Base-by-base conservation (phyloP, 1,140 invertebrate species). In the Whitmania pigra region DNA sequence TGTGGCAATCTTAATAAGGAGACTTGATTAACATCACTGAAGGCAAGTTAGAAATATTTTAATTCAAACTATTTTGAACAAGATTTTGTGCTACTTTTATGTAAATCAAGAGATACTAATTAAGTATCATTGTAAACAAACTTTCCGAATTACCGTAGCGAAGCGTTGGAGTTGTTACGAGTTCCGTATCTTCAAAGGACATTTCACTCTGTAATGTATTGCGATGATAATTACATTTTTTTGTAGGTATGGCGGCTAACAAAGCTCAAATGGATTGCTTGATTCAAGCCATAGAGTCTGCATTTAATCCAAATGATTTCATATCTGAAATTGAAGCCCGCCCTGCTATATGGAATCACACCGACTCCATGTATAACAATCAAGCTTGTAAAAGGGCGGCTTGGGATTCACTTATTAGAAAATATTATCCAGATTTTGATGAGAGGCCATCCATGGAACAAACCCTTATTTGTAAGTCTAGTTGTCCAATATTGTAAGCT, bases 231-330 rank as follows among this genome's bases (percentile, higher is more conserved):
- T 49, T 49, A 17, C 15, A 49, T 49, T 49, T 49, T 49, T 17
- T 49, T 49, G 43, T 49, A 49, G 43, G 15, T 49, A 63, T 63
- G 57, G 29, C 29, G 57, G 57, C 57, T 25, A 63, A 63, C 57
- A 63, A 31, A 63, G 22, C 29, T 22, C 22, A 31, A 63, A 63
- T 63, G 57, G 57, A 63, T 31, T 25, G 57, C 29, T 31, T 63
- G 57, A 22, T 63, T 20, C 57, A 63, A 63, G 29, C 57, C 5
- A 63, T 63, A 22, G 57, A 63, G 57, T 63, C 57, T 13, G 22
- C 57, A 63, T 63, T 63, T 63, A 25, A 22, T n/a, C 57, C 57
- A 31, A 63, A 63, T 31, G 57, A 63, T 31, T 63, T 63, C 57
- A 63, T 63, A 22, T 22, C 22, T 22, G 57, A 63, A 31, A 63